Conservation (phyloP, 1,140 invertebrate species). For the Dreissena rostriformis region DNA sequence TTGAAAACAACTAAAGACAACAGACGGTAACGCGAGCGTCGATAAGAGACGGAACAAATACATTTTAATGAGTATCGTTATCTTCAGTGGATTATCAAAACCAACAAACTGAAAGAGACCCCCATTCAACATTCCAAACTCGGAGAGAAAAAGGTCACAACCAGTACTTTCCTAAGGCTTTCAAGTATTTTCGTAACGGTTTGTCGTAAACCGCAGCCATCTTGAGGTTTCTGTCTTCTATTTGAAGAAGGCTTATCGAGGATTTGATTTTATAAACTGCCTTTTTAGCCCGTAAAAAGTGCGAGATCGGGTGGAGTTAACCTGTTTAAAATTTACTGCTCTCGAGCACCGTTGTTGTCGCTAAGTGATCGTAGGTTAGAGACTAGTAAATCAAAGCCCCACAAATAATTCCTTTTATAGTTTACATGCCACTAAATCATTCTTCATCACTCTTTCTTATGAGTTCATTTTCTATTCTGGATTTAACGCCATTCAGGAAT, state of each 20-base stretch:
- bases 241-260: slow-evolving; percentile 1
- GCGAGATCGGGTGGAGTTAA: too few relatives aligned
- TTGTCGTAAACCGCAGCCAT: slow-evolving; percentile 9
- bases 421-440: too few relatives aligned
- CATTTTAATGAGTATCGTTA: slow-evolving; percentile 27
- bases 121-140: slow-evolving; percentile 2
- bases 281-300: slow-evolving; percentile 1
- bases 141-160: slow-evolving; percentile 11
- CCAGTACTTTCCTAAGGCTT: slow-evolving; percentile 15
- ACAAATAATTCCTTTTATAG: too few relatives aligned
- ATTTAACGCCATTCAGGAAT: too few relatives aligned
- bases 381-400: too few relatives aligned
- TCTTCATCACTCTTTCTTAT: too few relatives aligned
- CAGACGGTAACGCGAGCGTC: too few relatives aligned
- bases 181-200: slow-evolving; percentile 21
- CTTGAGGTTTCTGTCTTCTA: slow-evolving; percentile 8
- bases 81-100: slow-evolving; percentile 32
- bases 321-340: too few relatives aligned
- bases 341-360: too few relatives aligned
- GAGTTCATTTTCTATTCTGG: too few relatives aligned
- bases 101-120: slow-evolving; percentile 6
- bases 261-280: slow-evolving; percentile 17
- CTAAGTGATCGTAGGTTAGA: too few relatives aligned
- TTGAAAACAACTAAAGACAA: too few relatives aligned
- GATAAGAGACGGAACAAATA: slow-evolving; percentile 33